Evolutionary conservation across 1,140 invertebrate genomes (phyloP), one percentile per base, ranked within the genome.

Genomic region (Adoxophyes honmai): DNA sequence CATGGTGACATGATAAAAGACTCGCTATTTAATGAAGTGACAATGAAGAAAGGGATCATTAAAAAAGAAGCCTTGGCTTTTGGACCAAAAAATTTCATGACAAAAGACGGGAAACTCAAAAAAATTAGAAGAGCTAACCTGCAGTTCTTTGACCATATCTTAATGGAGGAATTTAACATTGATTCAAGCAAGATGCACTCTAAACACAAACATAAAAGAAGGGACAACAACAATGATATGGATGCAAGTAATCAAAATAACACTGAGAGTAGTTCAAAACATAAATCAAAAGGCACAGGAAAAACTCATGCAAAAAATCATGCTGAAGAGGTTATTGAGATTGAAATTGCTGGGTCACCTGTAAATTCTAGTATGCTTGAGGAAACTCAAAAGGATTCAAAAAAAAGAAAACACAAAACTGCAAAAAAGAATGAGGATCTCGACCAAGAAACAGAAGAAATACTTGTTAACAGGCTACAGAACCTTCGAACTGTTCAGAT

Each of bases 131-230:
- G 74, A 59, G 59, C 69, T 18, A 62, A 78, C 53, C 59, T 84
- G 8, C 66, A 70, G 59, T 37, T 81, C 4, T 59, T 75, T 52
- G 75, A 81, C 59, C 72, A 79, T 33, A 75, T 85, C 38, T 67
- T 86, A 60, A 78, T 78, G 62, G 76, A 62, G 73, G 83, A 88
- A 74, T 68, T 86, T 8, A 59, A 77, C 51, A 85, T 88, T 59
- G 52, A 68, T 48, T 73, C 76, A 9, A 64, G 21, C 18, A 55
- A n/a, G 4, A 56, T 36, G 34, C 34, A 44, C 54, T 3, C 39
- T 56, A 39, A 34, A 38, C 52, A 18, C 51, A 52, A n/a, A 42
- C 15, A 34, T 7, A 52, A 44, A 21, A 14, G 42, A 10, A 61
- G 39, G 34, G 35, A 67, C 28, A 73, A 75, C 38, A 75, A 72